Base-by-base conservation (phyloP, 2,113 vertebrate genomes). In the Choloepus hoffmanni region DNA sequence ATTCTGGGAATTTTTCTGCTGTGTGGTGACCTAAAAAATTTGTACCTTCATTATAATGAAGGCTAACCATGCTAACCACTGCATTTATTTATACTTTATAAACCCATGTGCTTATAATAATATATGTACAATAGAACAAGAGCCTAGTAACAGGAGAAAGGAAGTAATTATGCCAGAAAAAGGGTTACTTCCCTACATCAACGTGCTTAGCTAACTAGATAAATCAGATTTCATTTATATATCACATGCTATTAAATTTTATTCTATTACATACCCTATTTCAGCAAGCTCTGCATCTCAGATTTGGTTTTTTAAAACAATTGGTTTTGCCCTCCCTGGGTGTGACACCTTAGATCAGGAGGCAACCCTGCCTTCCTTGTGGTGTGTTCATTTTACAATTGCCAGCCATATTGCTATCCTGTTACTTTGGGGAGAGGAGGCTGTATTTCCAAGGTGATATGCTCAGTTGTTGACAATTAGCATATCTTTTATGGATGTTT, bases 171-270 rank as follows among this genome's bases (percentile, higher is more conserved):
- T 48, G 26, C 73, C 30, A 70, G 78, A 84, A 60, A 62, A 62
- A 83, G 45, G 36, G n/a, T 55, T 60, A 76, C 8, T 15, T 63
- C 62, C 16, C 24, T 60, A 21, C 6, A 16, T 60, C 92, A 92
- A 63, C 19, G 79, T 33, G 81, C 23, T 50, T 40, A 89, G 40
- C 73, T 91, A 92, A 94, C 43, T 62, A 78, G 60, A 94, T 72
- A 91, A 77, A 58, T 45, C 12, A 70, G 63, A 79, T 73, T 89
- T 91, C 28, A 77, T 21, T 77, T 53, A 77, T 2, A 33, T 28
- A 77, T 33, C 15, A 50, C 50, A 50, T 53, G 74, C 45, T 53
- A 53, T 84, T 93, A 58, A 36, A 67, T 68, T 85, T 79, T 90
- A 70, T 68, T 70, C 55, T 55, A 7, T 58, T 58, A 58, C 19